phyloP scores from a whole-genome alignment of 2,113 vertebrate species.

The Spermophilus dauricus region DNA sequence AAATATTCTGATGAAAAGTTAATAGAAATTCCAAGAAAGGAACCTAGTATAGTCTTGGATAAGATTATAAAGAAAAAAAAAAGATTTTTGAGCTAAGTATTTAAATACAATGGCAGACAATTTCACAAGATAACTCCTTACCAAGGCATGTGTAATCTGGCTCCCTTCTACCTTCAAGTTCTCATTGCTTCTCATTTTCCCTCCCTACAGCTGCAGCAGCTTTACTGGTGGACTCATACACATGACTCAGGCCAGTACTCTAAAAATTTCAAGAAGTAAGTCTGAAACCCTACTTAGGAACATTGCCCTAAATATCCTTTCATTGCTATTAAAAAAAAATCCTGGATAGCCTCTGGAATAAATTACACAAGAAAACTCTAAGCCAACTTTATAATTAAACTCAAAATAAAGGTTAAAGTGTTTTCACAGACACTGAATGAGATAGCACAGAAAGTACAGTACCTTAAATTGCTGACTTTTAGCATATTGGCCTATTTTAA shows the following conservation, averaged over 20 bases:
- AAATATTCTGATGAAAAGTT: not conserved
- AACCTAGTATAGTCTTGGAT: not conserved
- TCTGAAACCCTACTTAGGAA: not conserved
- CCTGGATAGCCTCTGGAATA: not conserved
- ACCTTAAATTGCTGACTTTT: not conserved
- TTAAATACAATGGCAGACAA: not conserved
- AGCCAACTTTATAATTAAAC: conserved; percentile 55
- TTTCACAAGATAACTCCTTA: not conserved
- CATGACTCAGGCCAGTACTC: not conserved
- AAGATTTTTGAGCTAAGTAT: not conserved
- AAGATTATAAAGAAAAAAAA: not conserved
- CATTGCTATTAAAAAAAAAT: not conserved
- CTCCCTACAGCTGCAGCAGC: not conserved
- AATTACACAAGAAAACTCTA: conserved; percentile 45
- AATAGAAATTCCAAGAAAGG: not conserved
- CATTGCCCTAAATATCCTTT: not conserved
- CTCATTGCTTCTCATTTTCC: not conserved
- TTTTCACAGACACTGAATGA: conserved; percentile 26
- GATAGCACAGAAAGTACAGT: not conserved
- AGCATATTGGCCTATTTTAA: not conserved
- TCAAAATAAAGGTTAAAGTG: conserved; percentile 11
- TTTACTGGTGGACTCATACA: not conserved
- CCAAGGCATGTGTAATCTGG: not conserved
- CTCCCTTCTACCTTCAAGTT: not conserved
- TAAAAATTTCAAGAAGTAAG: not conserved